These are phyloP conservation scores for Sebastes taczanowskii DNA, from an alignment of 2,797 vertebrate genomes.

Conservation along the genomic window DNA sequence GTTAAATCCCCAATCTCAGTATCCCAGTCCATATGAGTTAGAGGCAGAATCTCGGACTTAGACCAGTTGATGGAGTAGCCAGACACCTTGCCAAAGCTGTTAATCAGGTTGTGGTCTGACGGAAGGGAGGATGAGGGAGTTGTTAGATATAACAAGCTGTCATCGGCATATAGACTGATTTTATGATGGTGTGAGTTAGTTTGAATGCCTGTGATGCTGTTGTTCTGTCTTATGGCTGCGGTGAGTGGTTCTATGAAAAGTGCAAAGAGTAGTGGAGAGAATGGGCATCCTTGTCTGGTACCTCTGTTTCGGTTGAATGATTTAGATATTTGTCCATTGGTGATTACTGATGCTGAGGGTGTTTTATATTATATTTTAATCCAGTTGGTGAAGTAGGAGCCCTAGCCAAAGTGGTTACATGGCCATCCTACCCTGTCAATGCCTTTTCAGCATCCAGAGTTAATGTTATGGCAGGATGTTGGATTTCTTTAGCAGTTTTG, in stretches of 20 bases:
- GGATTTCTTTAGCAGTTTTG: too few species aligned
- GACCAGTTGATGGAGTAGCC: neutral
- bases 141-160: neutral
- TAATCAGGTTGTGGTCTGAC: neutral
- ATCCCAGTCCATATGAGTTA: neutral
- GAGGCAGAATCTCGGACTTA: neutral
- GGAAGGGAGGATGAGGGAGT: neutral
- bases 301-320: neutral
- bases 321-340: neutral
- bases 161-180: neutral
- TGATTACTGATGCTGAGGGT: neutral
- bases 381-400: too few species aligned
- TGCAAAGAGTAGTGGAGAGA: neutral
- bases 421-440: too few species aligned
- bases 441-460: too few species aligned
- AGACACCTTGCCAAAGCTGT: neutral
- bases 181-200: neutral
- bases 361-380: neutral
- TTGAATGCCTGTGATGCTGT: neutral
- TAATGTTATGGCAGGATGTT: too few species aligned
- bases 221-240: neutral
- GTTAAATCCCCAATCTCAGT: neutral
- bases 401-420: too few species aligned
- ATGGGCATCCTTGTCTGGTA: neutral
- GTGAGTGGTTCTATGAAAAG: neutral